phyloP scores from a whole-genome alignment of 2,113 vertebrate genomes.

The Pelvicachromis taeniatus region DNA sequence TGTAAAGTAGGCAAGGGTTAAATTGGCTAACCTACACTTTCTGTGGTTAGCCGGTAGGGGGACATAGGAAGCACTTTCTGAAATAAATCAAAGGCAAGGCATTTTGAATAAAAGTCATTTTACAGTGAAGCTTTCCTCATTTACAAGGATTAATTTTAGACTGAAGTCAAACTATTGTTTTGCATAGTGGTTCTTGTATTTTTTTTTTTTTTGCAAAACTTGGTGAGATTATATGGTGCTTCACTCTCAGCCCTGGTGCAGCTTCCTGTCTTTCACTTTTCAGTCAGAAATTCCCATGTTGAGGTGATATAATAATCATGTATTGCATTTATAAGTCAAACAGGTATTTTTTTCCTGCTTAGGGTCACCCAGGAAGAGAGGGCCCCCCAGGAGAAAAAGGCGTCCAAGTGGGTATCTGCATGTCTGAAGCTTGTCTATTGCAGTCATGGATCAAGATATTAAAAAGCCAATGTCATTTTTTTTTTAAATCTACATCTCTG shows the following conservation, averaged over 20 bases:
- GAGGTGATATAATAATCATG: background rate
- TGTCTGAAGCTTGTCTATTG: background rate
- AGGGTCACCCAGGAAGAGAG: conserved; percentile 93
- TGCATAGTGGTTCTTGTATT: background rate
- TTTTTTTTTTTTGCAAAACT: conserved; percentile 8
- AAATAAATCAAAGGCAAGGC: background rate
- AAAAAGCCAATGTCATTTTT: background rate
- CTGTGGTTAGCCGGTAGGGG: background rate
- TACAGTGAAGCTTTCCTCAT: background rate
- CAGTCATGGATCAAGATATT: background rate
- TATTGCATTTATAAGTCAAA: background rate
- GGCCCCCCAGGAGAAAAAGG: conserved; percentile 89
- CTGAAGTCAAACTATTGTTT: conserved; percentile 9
- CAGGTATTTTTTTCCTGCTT: background rate
- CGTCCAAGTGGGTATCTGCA: conserved; percentile 73
- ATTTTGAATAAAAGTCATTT: background rate
- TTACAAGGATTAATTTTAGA: conserved; percentile 12
- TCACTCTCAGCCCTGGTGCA: background rate
- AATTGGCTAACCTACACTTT: background rate
- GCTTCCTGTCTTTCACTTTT: background rate
- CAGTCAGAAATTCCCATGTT: background rate
- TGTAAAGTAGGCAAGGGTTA: background rate
- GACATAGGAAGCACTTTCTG: background rate
- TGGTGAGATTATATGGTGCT: conserved; percentile 2
- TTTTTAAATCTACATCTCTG: background rate